These are phyloP conservation scores for Oscheius sp. DNA, from an alignment of 2,888 invertebrate genomes.

Conservation along the genomic window DNA sequence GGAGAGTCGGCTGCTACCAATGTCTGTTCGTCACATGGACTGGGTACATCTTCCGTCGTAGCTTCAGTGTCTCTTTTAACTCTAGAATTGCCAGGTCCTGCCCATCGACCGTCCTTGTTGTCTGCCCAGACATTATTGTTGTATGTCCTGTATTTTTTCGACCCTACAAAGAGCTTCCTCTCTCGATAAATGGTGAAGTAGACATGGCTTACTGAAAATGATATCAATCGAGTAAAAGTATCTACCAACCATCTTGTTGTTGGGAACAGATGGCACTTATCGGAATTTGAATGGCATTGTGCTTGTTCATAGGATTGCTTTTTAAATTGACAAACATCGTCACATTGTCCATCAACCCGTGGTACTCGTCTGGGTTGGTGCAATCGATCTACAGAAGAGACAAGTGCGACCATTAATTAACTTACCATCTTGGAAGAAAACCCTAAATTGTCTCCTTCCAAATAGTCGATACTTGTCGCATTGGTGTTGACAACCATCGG, in stretches of 20 bases:
- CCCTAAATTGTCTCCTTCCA: constrained; percentile 34
- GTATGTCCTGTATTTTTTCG: constrained; percentile 39
- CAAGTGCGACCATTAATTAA: background rate
- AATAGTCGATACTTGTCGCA: constrained; percentile 17
- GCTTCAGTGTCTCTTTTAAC: constrained; percentile 6
- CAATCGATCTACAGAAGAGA: constrained; percentile 1
- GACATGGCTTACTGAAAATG: constrained; percentile 41
- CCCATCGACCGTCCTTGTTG: constrained; percentile 3
- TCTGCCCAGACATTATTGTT: constrained; percentile 25
- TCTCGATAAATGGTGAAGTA: constrained; percentile 51
- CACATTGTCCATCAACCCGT: constrained; percentile 43
- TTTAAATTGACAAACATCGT: constrained; percentile 23
- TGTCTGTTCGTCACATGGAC: constrained; percentile 33
- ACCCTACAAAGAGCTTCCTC: constrained; percentile 49
- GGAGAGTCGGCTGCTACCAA: constrained; percentile 35
- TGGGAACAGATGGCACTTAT: constrained; percentile 4
- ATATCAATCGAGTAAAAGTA: background rate
- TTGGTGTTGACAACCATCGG: constrained; percentile 38
- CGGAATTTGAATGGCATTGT: constrained; percentile 20
- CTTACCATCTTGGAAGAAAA: constrained; percentile 18
- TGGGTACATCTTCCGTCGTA: constrained; percentile 13
- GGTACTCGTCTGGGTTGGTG: constrained; percentile 1
- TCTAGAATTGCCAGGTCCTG: background rate
- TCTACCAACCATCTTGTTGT: background rate
- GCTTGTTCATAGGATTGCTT: background rate